Evolutionary conservation across 37 sponge, comb jelly and placozoan species (phyloP), one percentile per base, ranked within the genome.

Genomic region (Cliona cf. orientalis): DNA sequence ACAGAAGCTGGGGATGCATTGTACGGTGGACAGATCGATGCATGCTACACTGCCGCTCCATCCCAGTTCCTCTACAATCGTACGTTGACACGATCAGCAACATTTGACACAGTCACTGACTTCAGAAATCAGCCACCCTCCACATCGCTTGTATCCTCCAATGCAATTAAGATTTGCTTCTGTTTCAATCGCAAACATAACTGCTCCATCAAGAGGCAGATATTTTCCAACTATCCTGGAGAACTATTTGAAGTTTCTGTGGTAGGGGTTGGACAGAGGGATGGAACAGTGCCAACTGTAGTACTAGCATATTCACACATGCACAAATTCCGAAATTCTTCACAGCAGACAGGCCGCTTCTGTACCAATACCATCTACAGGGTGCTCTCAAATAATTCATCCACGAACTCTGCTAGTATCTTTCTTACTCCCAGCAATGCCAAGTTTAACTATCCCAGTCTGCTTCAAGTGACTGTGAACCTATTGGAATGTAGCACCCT

Each of bases 181-280:
- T 65, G 66, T 49, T 19, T 9, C 32, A 65, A 65, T 19, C 35
- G 35, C 33, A 65, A 2, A 3, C 2, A 31, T 2, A 33, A 31
- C 4, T 4, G 32, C 66, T 28, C 28, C 17, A 29, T 21, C 6
- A 3, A 29, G 3, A 31, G 35, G 17, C 35, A 65, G 3, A 65
- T 65, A 31, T 19, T 65, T 31, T 21, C 66, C n/a, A 72, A 49
- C 14, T 72, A 46, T 49, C 73, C 73, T 9, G 73, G 73, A 25
- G 55, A 72, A 25, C 31, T 33, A 29, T 34, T 65, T 65, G 32
- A 28, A 29, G 66, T 65, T 33, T 11, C 2, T 1, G 28, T 26
- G 19, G 25, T 72, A 33, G 31, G n/a, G 9, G 29, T 53, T 19
- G 34, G 56, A 31, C 73, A 42, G 73, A 33, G 36, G 56, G 7